Conservation (phyloP, 2,888 invertebrate species). For the Mesoligia furuncula region DNA sequence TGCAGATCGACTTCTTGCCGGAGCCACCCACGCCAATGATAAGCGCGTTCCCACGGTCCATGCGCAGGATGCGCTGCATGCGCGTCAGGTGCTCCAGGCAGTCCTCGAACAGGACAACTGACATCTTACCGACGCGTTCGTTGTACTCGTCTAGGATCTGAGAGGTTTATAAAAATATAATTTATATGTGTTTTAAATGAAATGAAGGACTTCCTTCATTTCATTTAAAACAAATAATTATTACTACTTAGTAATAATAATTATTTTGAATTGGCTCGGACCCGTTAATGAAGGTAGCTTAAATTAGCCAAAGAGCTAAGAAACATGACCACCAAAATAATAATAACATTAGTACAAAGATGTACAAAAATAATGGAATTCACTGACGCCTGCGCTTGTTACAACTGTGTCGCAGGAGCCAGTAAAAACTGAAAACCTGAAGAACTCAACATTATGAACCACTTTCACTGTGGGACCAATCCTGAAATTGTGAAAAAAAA, state of each 20-base stretch:
- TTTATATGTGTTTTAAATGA: neutral
- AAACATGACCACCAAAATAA: neutral
- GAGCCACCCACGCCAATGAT: constrained; percentile 97
- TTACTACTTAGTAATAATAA: too few relatives aligned
- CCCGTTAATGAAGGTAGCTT: neutral
- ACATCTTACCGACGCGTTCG: constrained; percentile 93
- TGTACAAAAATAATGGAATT: neutral
- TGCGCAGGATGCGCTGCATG: constrained; percentile 95
- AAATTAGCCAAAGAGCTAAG: neutral
- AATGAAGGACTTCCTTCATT: too few relatives aligned
- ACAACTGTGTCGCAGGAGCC: neutral
- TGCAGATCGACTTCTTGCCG: constrained; percentile 96
- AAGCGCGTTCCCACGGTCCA: constrained; percentile 95
- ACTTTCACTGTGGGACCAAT: too few relatives aligned
- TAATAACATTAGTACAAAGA: neutral
- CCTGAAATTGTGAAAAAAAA: too few relatives aligned
- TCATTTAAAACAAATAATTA: too few relatives aligned
- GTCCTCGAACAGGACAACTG: constrained; percentile 97
- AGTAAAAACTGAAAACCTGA: neutral
- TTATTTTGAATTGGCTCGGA: neutral
- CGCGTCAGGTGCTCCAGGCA: constrained; percentile 97
- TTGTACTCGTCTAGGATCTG: constrained; percentile 96
- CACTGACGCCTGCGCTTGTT: neutral
- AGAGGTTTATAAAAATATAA: neutral
- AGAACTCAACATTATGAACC: neutral